These are phyloP conservation scores for Eudorcas thomsonii DNA, from an alignment of 2,113 vertebrate species.

Conservation along the genomic window DNA sequence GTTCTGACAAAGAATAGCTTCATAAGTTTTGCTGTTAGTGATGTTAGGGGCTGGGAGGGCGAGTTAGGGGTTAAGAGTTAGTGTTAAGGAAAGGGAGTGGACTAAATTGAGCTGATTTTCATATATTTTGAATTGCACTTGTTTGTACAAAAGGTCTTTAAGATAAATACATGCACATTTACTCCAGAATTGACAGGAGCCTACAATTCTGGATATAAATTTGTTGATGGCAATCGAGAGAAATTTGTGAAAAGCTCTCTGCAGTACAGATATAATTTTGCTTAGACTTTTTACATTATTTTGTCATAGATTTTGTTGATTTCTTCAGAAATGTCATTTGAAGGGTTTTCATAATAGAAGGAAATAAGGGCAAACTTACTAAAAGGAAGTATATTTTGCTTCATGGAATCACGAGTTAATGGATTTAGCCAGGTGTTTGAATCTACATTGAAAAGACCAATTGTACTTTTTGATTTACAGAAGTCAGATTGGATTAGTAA, in stretches of 20 bases:
- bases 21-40: neutral
- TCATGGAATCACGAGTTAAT: conserved; percentile 7
- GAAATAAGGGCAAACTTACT: neutral
- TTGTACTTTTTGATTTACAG: conserved; percentile 39
- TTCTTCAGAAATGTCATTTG: neutral
- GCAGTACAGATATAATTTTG: neutral
- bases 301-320: neutral
- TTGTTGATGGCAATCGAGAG: neutral
- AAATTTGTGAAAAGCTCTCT: neutral
- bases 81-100: neutral
- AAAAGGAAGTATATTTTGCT: neutral
- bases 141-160: neutral
- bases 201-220: neutral
- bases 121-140: neutral
- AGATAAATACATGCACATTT: neutral
- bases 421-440: conserved; percentile 47
- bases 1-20: neutral
- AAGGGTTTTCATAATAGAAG: neutral
- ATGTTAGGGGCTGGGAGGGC: neutral
- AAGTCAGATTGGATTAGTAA: conserved; percentile 50
- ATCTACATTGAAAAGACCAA: conserved; percentile 45
- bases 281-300: neutral
- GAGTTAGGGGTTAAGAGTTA: neutral
- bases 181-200: neutral
- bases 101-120: neutral